Conservation (phyloP, 2,113 vertebrate genomes). For the Galeopterus variegatus region DNA sequence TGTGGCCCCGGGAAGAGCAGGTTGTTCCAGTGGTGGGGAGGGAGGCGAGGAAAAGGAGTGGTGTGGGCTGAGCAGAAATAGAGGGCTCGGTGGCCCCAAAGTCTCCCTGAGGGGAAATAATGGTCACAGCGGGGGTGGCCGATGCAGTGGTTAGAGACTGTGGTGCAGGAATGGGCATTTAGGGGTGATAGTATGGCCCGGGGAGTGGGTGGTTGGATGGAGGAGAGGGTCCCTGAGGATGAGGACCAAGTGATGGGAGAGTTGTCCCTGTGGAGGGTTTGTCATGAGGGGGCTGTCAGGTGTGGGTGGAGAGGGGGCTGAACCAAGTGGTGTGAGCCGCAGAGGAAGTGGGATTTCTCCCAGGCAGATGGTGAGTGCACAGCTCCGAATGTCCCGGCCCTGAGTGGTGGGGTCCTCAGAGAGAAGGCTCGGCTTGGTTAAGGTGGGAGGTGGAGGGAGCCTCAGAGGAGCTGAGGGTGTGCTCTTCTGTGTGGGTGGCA, state of each 20-base stretch:
- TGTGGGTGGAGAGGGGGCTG: background rate
- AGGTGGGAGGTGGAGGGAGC: too few species aligned
- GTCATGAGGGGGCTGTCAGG: background rate
- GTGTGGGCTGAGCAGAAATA: background rate
- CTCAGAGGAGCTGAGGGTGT: background rate
- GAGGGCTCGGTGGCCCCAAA: background rate
- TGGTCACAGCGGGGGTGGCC: background rate
- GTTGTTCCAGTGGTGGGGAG: background rate
- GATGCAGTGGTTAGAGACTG: background rate
- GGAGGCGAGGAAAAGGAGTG: background rate
- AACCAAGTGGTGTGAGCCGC: fast-evolving
- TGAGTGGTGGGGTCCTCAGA: background rate
- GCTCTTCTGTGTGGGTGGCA: background rate
- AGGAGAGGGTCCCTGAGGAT: background rate
- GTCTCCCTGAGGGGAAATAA: background rate
- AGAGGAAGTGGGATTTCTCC: background rate
- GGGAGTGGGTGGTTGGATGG: background rate
- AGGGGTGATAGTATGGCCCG: background rate
- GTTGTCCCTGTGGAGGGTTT: background rate
- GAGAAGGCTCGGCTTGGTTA: background rate
- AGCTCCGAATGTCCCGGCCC: background rate
- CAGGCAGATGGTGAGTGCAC: background rate
- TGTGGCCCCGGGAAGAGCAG: background rate
- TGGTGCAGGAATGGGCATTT: background rate
- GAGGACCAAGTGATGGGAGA: background rate